Evolutionary conservation across 2,797 vertebrate species (phyloP).

Genomic region (Malurus splendens): DNA sequence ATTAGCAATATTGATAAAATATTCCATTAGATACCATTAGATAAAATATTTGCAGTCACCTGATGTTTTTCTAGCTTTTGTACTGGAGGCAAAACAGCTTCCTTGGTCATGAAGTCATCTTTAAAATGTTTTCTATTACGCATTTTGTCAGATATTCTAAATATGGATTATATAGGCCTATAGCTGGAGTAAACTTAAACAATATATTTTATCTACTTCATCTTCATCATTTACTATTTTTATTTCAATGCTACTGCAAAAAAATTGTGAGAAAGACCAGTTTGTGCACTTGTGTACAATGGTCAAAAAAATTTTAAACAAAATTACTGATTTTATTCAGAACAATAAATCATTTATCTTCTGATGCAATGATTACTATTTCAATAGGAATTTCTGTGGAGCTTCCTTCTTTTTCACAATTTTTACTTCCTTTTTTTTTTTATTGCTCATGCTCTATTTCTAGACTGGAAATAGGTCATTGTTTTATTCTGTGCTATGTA

Average conservation of each 20-base stretch:
- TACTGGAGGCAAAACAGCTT: background rate
- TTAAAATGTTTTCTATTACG: background rate
- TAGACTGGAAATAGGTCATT: background rate
- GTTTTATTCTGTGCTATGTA: background rate
- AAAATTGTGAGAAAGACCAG: background rate
- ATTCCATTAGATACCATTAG: background rate
- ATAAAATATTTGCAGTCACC: background rate
- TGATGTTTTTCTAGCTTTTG: accelerated
- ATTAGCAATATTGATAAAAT: background rate
- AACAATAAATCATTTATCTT: background rate
- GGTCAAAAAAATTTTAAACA: background rate
- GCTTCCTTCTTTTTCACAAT: background rate
- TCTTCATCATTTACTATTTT: background rate
- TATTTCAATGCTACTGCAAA: background rate
- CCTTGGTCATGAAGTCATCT: background rate
- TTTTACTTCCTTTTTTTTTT: background rate
- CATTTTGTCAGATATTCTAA: background rate
- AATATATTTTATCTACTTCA: background rate
- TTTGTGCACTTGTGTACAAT: background rate
- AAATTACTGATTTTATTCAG: background rate
- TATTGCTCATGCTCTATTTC: background rate
- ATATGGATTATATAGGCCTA: background rate
- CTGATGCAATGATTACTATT: background rate
- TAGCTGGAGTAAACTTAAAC: background rate
- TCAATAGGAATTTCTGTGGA: background rate